Conservation (phyloP, 2,888 invertebrate species). For the Troides helena region DNA sequence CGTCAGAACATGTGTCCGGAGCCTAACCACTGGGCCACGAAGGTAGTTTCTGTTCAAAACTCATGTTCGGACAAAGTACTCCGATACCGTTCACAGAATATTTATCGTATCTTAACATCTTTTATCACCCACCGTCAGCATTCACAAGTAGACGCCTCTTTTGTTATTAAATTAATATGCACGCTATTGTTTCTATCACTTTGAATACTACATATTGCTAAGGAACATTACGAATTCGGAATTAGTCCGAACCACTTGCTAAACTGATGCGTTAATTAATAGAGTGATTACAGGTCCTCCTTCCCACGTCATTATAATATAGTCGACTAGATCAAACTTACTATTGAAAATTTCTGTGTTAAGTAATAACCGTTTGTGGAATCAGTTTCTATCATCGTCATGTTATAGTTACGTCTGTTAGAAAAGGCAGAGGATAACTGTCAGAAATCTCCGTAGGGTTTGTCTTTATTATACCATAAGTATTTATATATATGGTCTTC, state of each 20-base stretch:
- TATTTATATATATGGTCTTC: too few relatives aligned
- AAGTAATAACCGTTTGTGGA: too few relatives aligned
- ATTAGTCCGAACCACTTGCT: not conserved
- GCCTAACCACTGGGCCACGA: too few relatives aligned
- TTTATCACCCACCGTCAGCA: constrained; percentile 1
- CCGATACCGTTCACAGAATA: not conserved
- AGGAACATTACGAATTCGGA: not conserved
- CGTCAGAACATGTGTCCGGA: too few relatives aligned
- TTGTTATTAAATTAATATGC: constrained; percentile 5
- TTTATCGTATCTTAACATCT: constrained; percentile 7
- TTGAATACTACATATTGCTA: not conserved
- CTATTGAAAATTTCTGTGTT: too few relatives aligned
- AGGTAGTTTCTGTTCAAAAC: not conserved
- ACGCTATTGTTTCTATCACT: not conserved
- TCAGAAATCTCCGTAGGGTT: too few relatives aligned
- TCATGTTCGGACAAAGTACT: not conserved
- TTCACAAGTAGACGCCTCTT: not conserved
- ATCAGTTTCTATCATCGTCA: too few relatives aligned
- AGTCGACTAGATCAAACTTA: not conserved
- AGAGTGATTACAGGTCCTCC: not conserved
- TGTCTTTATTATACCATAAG: too few relatives aligned
- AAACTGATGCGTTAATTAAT: not conserved
- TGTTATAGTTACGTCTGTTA: too few relatives aligned
- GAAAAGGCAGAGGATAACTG: too few relatives aligned
- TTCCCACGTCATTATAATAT: too few relatives aligned